Percentiles rank a stretch among this genome's conserved stretches.
phyloP scores from a whole-genome alignment of 2,797 vertebrate species.

The Salarias fasciatus region DNA sequence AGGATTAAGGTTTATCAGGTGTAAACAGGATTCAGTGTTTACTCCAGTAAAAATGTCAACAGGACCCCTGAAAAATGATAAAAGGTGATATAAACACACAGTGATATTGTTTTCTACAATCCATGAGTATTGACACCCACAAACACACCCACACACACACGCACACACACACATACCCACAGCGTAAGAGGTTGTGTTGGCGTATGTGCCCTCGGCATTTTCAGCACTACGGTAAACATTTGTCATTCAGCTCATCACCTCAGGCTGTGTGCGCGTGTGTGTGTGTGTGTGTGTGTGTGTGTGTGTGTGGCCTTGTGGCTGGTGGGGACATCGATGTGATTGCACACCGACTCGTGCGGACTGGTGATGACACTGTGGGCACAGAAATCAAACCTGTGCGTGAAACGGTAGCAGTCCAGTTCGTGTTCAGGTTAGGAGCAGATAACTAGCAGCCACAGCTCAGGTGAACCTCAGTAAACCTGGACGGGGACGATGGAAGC shows the following conservation, averaged over 20 bases:
- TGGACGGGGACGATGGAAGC: too few relatives aligned
- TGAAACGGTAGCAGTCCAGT: too few relatives aligned
- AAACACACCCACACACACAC: neutral
- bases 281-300: constrained; percentile 6
- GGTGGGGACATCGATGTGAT: too few relatives aligned
- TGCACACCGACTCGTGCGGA: too few relatives aligned
- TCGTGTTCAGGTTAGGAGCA: too few relatives aligned
- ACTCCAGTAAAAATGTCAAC: constrained; percentile 1
- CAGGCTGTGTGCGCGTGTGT: constrained; percentile 8
- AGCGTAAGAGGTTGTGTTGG: constrained; percentile 3
- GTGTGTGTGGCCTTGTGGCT: constrained; percentile 15
- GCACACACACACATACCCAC: too few relatives aligned
- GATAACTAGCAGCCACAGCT: too few relatives aligned
- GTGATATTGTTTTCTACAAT: constrained; percentile 4
- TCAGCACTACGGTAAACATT: constrained; percentile 50
- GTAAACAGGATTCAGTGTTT: constrained; percentile 6
- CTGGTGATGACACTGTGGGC: too few relatives aligned
- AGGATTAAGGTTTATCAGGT: constrained; percentile 13
- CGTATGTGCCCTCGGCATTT: constrained; percentile 14
- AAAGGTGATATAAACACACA: constrained; percentile 13
- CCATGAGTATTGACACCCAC: constrained; percentile 1
- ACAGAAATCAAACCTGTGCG: too few relatives aligned
- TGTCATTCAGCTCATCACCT: constrained; percentile 62
- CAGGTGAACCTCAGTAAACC: too few relatives aligned
- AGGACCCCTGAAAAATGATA: constrained; percentile 1